These are phyloP conservation scores for Addax nasomaculatus DNA, from an alignment of 2,113 vertebrate genomes.

Conservation along the genomic window DNA sequence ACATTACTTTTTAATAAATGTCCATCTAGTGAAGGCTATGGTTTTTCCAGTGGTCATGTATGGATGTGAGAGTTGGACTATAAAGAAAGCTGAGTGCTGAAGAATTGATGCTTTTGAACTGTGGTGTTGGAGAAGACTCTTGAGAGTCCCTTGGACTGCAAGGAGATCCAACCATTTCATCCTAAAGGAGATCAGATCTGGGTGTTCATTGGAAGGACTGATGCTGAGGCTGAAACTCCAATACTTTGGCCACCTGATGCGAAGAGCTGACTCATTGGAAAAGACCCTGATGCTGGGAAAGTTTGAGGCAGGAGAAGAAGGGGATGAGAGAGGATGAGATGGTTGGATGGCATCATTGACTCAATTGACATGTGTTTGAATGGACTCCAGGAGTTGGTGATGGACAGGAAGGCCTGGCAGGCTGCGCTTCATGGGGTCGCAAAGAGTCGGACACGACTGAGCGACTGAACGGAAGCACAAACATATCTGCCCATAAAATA, in stretches of 20 bases:
- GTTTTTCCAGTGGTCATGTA: too few species aligned
- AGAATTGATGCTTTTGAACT: neutral
- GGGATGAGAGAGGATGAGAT: neutral
- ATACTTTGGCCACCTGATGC: neutral
- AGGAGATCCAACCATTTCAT: neutral
- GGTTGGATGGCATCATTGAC: neutral
- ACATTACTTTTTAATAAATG: too few species aligned
- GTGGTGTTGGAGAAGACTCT: neutral
- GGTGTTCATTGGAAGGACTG: neutral
- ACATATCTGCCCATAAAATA: neutral
- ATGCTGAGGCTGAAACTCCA: neutral
- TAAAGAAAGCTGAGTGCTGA: neutral
- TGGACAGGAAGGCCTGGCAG: neutral
- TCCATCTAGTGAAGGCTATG: too few species aligned
- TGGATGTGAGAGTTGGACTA: neutral
- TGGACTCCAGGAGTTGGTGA: neutral
- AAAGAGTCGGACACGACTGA: neutral
- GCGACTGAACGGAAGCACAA: neutral
- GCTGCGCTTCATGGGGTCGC: rapidly evolving
- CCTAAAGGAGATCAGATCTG: rapidly evolving
- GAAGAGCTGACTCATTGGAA: neutral
- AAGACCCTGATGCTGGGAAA: neutral
- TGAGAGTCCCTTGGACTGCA: neutral
- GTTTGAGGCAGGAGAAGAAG: neutral
- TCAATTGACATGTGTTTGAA: rapidly evolving